A percentile compares a stretch with the other conserved stretches of the same genome.
Evolutionary conservation across 2,797 vertebrate genomes (phyloP).

Genomic region (Chloroceryle inda): DNA sequence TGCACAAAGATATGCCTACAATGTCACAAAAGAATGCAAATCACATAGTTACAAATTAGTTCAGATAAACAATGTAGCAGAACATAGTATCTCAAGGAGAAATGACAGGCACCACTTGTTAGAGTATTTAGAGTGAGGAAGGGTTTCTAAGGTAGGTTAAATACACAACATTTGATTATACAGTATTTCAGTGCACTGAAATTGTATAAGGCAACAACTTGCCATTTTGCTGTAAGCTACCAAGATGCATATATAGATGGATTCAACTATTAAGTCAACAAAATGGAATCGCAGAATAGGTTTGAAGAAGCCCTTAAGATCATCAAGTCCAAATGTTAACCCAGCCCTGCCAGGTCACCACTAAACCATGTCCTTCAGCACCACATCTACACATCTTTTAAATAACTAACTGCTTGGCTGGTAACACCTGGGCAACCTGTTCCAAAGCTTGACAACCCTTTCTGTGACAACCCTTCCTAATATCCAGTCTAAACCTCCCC

Average conservation of each 20-base stretch:
- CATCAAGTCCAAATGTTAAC: neutral
- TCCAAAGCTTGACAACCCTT: neutral
- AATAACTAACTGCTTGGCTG: neutral
- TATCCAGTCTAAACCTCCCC: neutral
- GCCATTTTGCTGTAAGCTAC: neutral
- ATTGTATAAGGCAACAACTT: neutral
- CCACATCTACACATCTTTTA: neutral
- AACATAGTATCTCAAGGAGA: neutral
- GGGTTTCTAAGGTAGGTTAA: neutral
- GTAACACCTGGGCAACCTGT: neutral
- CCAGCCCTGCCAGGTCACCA: neutral
- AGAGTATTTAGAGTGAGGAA: neutral
- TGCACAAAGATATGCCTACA: neutral
- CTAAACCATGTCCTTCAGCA: neutral
- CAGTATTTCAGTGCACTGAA: neutral
- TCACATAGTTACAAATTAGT: neutral
- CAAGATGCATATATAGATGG: neutral
- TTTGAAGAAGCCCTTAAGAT: neutral
- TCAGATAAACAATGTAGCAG: constrained; percentile 16
- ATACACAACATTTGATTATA: neutral
- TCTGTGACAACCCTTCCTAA: neutral
- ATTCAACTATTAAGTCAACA: neutral
- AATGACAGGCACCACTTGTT: neutral
- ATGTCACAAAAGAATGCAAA: constrained; percentile 19
- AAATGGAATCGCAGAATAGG: neutral